Evolutionary conservation across 2,888 invertebrate species (phyloP).

Genomic region (Acanthosepion pharaonis): DNA sequence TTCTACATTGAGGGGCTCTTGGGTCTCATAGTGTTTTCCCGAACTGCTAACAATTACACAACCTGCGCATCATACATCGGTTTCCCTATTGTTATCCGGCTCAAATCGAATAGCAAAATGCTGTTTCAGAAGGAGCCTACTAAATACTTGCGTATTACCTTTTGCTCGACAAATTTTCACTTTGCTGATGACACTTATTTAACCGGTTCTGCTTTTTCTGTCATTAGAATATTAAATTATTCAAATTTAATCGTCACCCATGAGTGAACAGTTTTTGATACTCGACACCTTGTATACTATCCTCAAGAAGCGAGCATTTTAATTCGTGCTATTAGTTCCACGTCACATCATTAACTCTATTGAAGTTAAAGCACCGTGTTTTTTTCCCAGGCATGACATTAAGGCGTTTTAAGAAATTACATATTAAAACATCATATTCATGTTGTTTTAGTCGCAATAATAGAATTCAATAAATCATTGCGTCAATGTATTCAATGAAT

Average conservation of each 20-base stretch:
- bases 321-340: constrained; percentile 13
- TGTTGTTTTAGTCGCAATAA: background rate
- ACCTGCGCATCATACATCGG: no score
- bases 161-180: no score
- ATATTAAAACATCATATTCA: constrained; percentile 18
- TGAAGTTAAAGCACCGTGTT: background rate
- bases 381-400: background rate
- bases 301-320: background rate
- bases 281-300: background rate
- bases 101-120: no score
- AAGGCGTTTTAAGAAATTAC: background rate
- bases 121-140: no score
- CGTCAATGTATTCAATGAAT: background rate
- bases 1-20: no score
- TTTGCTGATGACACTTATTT: no score
- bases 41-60: no score
- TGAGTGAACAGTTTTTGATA: background rate
- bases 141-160: no score
- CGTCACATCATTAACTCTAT: background rate
- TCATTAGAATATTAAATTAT: constrained; percentile 15
- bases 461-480: background rate
- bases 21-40: no score
- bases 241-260: background rate
- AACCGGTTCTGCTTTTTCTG: no score
- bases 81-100: no score